Conservation (phyloP, 2,888 invertebrate species). For the Heliconius aoede region DNA sequence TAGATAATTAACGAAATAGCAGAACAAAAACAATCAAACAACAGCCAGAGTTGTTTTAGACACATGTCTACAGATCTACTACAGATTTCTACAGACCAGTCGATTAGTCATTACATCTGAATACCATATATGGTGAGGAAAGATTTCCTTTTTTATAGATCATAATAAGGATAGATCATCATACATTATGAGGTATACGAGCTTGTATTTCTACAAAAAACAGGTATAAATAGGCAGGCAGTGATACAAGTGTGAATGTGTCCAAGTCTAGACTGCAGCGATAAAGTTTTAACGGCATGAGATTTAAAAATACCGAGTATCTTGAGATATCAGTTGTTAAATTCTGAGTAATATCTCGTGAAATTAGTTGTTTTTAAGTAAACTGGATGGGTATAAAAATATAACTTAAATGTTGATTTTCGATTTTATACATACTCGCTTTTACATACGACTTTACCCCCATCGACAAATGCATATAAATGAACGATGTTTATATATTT, state of each 20-base stretch:
- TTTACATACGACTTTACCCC: too few relatives aligned
- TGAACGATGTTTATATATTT: too few relatives aligned
- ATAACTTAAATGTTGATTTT: too few relatives aligned
- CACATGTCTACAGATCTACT: background rate
- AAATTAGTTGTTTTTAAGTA: too few relatives aligned
- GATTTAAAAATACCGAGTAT: background rate
- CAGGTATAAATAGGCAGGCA: background rate
- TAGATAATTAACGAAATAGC: too few relatives aligned
- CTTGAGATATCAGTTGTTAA: background rate
- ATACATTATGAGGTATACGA: background rate
- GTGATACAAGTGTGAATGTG: background rate
- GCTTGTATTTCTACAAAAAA: conserved; percentile 2
- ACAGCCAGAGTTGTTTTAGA: background rate
- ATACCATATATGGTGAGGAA: conserved; percentile 16
- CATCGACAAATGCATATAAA: too few relatives aligned
- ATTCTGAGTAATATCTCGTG: background rate
- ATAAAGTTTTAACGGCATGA: background rate
- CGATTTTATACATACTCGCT: too few relatives aligned
- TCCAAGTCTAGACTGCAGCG: background rate
- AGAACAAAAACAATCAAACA: background rate
- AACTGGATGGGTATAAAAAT: background rate
- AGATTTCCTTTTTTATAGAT: conserved; percentile 19
- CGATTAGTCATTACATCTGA: conserved; percentile 14
- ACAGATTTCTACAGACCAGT: background rate
- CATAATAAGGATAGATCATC: conserved; percentile 25